Percentiles rank a stretch among this genome's conserved stretches.
These are phyloP conservation scores for Drosophila elegans DNA, from an alignment of 1,140 invertebrate species.

Conservation along the genomic window DNA sequence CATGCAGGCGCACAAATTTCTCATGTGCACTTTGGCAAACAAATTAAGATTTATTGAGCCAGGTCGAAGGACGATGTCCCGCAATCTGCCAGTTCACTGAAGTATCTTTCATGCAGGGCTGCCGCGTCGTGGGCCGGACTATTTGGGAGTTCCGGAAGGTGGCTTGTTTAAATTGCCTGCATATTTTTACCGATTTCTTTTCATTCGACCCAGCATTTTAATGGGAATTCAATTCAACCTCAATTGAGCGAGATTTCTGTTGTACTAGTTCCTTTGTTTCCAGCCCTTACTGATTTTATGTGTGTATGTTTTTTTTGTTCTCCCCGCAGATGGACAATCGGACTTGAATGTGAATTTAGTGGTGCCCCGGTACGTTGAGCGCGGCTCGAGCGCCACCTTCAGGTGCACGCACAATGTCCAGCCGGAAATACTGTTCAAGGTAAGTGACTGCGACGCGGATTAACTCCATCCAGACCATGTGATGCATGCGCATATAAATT, in stretches of 20 bases:
- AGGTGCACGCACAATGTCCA: conserved; percentile 88
- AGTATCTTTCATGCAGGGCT: conserved; percentile 9
- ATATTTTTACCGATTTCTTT: conserved; percentile 31
- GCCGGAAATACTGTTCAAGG: conserved; percentile 88
- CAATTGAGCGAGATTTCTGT: conserved; percentile 51
- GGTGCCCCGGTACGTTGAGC: conserved; percentile 81
- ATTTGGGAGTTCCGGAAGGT: conserved; percentile 4
- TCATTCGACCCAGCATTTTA: conserved; percentile 40
- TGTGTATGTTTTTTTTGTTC: conserved; percentile 14
- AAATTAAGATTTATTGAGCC: conserved; percentile 79
- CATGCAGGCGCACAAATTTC: conserved; percentile 62
- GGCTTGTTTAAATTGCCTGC: conserved; percentile 46
- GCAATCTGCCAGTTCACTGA: conserved; percentile 49
- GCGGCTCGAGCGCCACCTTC: conserved; percentile 85
- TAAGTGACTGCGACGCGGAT: conserved; percentile 62
- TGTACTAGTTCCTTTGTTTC: conserved; percentile 15
- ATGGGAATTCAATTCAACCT: conserved; percentile 72
- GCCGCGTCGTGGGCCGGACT: not conserved
- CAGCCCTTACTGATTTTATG: not conserved
- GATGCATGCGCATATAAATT: conserved; percentile 43
- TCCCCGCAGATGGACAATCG: conserved; percentile 82
- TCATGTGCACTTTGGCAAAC: conserved; percentile 79
- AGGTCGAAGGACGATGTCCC: conserved; percentile 19
- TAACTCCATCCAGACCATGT: conserved; percentile 22
- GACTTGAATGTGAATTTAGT: conserved; percentile 80